Base-by-base conservation (phyloP, 2,797 vertebrate genomes). In the Monodelphis domestica region DNA sequence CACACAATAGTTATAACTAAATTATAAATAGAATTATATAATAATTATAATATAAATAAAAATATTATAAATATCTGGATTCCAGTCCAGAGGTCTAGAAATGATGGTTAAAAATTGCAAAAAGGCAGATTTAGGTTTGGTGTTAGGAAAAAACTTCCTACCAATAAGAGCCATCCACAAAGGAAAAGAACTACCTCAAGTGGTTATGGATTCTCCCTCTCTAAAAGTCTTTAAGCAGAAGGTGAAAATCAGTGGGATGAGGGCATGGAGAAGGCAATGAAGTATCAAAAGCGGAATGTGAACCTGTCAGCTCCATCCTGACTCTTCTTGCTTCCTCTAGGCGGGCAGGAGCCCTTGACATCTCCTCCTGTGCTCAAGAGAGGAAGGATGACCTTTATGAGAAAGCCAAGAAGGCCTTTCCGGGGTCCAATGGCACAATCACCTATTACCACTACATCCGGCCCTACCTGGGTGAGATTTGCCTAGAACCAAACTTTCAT, bases 381-480 rank as follows among this genome's bases (percentile, higher is more conserved):
- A 97, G 95, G 87, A 98, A 98, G 93, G 59, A 98, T 0, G 92
- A 90, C 4, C 97, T 98, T 50, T 98, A 98, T 0, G 1, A 59
- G 53, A 98, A 97, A 94, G 98, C 98, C 12, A 56, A 0, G 0
- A 94, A 97, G 26, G 98, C 97, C 28, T 98, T 98, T 87, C 54
- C 91, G 29, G 51, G 26, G 91, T 91, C 96, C 96, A 53, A 91
- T 0, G 88, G 88, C 55, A 17, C 63, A 0, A 29, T 12, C 0
- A 1, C 0, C 0, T 98, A 98, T 38, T 98, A 98, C 53, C 96
- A 59, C 87, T 29, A 0, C 59, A 97, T 98, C 26, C 54, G 2
- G 54, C 98, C 98, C 0, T 98, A 98, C 89, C 96, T 98, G 21
- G 98, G 98, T 98, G 93, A 94, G 98, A n/a, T 26, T 70, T 24